These are phyloP conservation scores for Tineola bisselliella DNA, from an alignment of 2,888 invertebrate species.

Conservation along the genomic window DNA sequence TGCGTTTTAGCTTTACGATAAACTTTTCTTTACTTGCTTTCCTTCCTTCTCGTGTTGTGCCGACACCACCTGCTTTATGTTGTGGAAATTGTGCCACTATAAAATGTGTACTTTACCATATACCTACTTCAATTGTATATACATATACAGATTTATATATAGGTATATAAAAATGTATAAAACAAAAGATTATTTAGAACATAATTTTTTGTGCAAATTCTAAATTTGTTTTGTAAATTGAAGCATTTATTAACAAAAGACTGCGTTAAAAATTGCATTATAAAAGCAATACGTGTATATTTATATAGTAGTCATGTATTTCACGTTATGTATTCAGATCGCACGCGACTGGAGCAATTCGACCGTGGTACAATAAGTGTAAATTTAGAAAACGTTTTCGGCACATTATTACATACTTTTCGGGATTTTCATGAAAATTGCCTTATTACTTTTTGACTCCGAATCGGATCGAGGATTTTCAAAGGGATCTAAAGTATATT, in stretches of 20 bases:
- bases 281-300: no score
- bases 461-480: conserved; percentile 49
- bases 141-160: no score
- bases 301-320: background rate
- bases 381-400: conserved; percentile 65
- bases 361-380: conserved; percentile 61
- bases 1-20: no score
- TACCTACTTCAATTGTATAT: background rate
- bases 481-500: conserved; percentile 29
- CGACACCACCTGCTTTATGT: background rate
- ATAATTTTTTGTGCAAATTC: no score
- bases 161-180: no score
- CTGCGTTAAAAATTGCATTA: no score
- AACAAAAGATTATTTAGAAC: no score
- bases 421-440: conserved; percentile 66
- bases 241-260: no score
- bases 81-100: background rate
- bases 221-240: no score
- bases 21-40: no score
- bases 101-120: background rate
- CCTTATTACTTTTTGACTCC: conserved; percentile 64
- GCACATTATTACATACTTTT: conserved; percentile 65
- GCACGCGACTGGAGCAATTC: conserved; percentile 47
- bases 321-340: conserved; percentile 52
- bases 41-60: background rate